phyloP scores from a whole-genome alignment of 2,888 invertebrate species.

The Himalopsyche tibetana region DNA sequence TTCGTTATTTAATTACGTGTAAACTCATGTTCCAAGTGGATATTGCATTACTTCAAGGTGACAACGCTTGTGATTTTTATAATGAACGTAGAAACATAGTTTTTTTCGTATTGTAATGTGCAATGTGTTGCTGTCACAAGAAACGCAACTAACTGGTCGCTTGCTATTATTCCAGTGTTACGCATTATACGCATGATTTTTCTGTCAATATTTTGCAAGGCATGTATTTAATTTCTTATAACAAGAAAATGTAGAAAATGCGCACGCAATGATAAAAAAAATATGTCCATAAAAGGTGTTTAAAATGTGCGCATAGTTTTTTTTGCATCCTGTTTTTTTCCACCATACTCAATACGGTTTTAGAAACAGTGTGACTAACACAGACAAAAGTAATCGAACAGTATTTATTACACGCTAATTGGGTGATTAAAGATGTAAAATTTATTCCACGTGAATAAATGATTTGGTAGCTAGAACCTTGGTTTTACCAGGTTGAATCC shows the following conservation, averaged over 20 bases:
- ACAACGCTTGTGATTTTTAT: neutral
- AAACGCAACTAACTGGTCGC: neutral
- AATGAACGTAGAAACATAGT: neutral
- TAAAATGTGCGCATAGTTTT: neutral
- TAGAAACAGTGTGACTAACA: too few species aligned
- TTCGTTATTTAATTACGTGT: neutral
- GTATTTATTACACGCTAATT: too few species aligned
- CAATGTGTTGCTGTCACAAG: neutral
- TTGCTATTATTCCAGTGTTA: neutral
- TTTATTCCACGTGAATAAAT: too few species aligned
- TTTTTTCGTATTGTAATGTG: neutral
- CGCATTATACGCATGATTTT: neutral
- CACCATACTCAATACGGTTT: too few species aligned
- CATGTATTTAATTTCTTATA: conserved; percentile 8
- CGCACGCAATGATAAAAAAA: neutral
- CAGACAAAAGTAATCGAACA: too few species aligned
- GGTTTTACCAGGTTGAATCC: too few species aligned
- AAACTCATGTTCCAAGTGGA: neutral
- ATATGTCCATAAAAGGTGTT: neutral
- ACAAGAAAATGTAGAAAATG: neutral
- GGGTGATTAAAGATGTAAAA: too few species aligned
- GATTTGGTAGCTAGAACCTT: too few species aligned
- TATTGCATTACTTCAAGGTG: conserved; percentile 16
- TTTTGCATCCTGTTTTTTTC: conserved; percentile 11
- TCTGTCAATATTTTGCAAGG: conserved; percentile 25